Base-by-base conservation (phyloP, 2,797 vertebrate species). In the Distichodus sexfasciatus region DNA sequence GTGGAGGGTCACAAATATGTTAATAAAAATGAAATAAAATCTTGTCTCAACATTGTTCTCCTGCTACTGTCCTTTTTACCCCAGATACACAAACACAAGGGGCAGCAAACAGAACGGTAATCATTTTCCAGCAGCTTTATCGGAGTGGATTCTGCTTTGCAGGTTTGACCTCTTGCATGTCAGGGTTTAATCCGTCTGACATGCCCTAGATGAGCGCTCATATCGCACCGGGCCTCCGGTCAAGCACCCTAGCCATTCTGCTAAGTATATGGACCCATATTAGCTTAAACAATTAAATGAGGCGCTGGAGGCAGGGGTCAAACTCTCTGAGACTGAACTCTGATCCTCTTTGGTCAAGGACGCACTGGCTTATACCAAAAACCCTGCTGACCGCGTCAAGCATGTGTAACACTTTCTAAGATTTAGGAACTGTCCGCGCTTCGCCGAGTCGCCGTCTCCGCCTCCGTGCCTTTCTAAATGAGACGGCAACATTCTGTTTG, bases 371-470 rank as follows among this genome's bases (percentile, higher is more conserved):
- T 83, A 41, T 79, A 67, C 78, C 66, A 33, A 63, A n/a, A 66
- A 72, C 58, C 58, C 59, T 71, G 65, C 80, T 81, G 76, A 66
- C 80, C 82, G 83, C 81, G 80, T 84, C 81, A 83, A 75, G 51
- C 59, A 76, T 71, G 76, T 86, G 87, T 86, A 87, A 84, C 82
- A 79, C 63, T 75, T 35, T 50, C 55, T 79, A 78, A 76, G 75
- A 76, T 79, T 72, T 65, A 1, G 29, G 17, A 36, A 57, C 15
- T 44, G 74, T 81, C 83, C 76, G 81, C 74, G 78, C 76, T 74
- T 78, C 50, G 46, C 38, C 24, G 14, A n/a, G 80, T 80, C 41
- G 33, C 10, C 47, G 28, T 28, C 33, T 36, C 23, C 10, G 10
- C 10, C 5, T 17, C 14, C 9, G 19, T 17, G 4, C 4, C 24